Percentiles rank a stretch among this genome's conserved stretches.
Conservation (phyloP, 2,113 vertebrate species). For the Bos javanicus region DNA sequence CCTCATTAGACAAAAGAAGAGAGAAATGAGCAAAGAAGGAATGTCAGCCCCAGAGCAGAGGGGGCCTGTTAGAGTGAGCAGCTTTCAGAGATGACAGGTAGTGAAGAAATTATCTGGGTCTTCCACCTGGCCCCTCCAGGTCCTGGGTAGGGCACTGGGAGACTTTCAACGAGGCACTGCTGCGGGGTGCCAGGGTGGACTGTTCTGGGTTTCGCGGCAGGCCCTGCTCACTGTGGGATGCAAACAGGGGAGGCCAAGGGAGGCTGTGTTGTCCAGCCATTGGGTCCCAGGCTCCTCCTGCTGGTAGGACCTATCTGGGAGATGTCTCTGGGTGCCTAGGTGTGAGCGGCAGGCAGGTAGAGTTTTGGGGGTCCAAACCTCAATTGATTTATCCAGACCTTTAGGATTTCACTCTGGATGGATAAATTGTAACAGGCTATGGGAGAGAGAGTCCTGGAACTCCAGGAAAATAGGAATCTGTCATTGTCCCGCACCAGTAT, state of each 20-base stretch:
- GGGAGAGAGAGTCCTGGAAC: not conserved
- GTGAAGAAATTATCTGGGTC: not conserved
- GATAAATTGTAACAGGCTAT: not conserved
- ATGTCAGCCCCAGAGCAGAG: not conserved
- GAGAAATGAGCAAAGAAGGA: conserved; percentile 35
- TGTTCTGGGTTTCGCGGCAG: not conserved
- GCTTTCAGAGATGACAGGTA: not conserved
- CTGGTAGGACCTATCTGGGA: not conserved
- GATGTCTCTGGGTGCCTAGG: not conserved
- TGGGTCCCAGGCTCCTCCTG: not conserved
- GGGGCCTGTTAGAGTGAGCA: not conserved
- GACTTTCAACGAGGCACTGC: rapidly evolving
- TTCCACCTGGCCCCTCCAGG: not conserved
- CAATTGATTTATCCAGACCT: not conserved
- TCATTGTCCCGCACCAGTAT: not conserved
- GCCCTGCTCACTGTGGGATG: not conserved
- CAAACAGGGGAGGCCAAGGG: not conserved
- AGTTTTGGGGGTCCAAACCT: not conserved
- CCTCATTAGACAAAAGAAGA: conserved; percentile 66
- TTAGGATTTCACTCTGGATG: not conserved
- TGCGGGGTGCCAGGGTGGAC: rapidly evolving
- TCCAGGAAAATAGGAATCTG: not conserved
- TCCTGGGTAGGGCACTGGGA: not conserved
- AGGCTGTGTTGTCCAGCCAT: not conserved
- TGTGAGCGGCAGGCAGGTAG: not conserved